phyloP scores from a whole-genome alignment of 2,797 vertebrate genomes.

The Rhynchotus rufescens region DNA sequence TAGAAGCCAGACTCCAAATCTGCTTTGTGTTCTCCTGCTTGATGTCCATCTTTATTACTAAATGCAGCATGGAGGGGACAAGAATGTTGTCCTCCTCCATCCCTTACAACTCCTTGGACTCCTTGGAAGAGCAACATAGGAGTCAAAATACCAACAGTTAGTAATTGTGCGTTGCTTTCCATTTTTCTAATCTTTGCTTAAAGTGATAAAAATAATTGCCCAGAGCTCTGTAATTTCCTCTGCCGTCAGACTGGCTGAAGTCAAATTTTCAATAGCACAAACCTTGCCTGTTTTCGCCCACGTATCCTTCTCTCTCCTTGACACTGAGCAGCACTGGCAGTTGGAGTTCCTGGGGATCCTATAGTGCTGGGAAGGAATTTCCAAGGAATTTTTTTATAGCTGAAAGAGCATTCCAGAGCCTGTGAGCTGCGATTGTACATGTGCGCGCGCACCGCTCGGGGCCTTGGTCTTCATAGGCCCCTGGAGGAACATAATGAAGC shows the following conservation, averaged over 20 bases:
- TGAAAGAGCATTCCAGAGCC: constrained; percentile 49
- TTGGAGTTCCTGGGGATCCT: background rate
- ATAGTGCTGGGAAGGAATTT: constrained; percentile 6
- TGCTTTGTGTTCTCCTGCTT: background rate
- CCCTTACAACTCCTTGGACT: background rate
- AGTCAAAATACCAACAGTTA: background rate
- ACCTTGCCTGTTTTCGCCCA: background rate
- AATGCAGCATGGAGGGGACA: background rate
- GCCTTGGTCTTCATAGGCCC: constrained; percentile 60
- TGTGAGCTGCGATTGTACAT: constrained; percentile 60
- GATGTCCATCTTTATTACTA: background rate
- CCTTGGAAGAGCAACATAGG: background rate
- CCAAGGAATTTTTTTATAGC: constrained; percentile 39
- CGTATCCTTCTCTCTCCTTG: background rate
- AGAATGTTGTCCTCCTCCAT: background rate
- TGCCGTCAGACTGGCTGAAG: background rate
- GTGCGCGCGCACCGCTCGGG: background rate
- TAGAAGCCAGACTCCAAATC: background rate
- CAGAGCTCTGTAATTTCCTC: background rate
- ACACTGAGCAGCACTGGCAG: background rate
- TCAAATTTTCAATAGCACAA: background rate
- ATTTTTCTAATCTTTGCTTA: background rate
- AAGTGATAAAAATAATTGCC: background rate
- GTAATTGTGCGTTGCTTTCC: background rate
- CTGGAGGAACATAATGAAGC: constrained; percentile 37